phyloP scores from a whole-genome alignment of 2,888 invertebrate genomes.

The Fabriciana adippe region DNA sequence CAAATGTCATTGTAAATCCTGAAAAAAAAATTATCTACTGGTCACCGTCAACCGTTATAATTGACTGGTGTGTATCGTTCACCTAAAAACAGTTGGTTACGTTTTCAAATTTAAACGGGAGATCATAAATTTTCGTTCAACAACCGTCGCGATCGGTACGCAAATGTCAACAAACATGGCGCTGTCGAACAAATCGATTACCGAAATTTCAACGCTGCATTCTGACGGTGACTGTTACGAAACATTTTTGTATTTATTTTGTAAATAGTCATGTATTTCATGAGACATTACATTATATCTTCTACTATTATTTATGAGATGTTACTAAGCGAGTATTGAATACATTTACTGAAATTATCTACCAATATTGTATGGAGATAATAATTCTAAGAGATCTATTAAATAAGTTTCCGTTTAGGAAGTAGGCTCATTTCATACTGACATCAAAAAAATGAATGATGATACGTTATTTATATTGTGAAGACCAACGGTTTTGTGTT shows the following conservation, averaged over 20 bases:
- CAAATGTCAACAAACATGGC: conserved; percentile 72
- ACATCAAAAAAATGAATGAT: conserved; percentile 6
- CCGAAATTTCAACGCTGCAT: conserved; percentile 59
- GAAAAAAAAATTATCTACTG: background rate
- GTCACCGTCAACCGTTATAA: conserved; percentile 37
- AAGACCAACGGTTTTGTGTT: conserved; percentile 35
- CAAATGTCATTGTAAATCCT: no score
- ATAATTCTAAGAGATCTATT: conserved; percentile 27
- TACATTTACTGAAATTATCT: conserved; percentile 15
- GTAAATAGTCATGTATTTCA: conserved; percentile 16
- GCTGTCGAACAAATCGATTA: conserved; percentile 65
- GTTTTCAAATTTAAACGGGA: conserved; percentile 59
- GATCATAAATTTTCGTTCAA: conserved; percentile 61
- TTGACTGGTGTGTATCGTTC: conserved; percentile 39
- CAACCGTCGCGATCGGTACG: conserved; percentile 53
- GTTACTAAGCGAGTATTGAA: conserved; percentile 6
- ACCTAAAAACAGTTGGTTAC: conserved; percentile 45
- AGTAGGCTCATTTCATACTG: conserved; percentile 4
- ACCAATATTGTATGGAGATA: conserved; percentile 28
- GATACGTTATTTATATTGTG: conserved; percentile 29
- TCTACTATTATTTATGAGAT: conserved; percentile 18
- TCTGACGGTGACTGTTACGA: conserved; percentile 37
- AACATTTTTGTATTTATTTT: conserved; percentile 35
- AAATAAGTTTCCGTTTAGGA: no score
- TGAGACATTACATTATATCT: background rate